A percentile compares a stretch with the other conserved stretches of the same genome.
Conservation (phyloP, 2,797 vertebrate genomes). For the Sardinella longiceps region DNA sequence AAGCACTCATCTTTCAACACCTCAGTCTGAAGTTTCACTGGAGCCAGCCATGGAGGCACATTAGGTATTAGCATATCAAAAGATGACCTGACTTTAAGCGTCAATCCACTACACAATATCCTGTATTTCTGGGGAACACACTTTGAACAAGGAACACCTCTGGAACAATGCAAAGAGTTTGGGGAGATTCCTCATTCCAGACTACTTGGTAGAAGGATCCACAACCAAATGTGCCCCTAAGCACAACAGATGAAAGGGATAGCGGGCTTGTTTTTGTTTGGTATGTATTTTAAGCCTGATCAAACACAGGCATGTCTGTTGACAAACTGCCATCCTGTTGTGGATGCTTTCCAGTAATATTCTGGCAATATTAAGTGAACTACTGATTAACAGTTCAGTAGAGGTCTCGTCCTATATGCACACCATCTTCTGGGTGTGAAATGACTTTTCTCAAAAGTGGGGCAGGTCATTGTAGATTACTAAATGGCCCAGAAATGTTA, state of each 20-base stretch:
- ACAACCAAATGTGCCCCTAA: constrained; percentile 22
- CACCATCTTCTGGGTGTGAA: neutral
- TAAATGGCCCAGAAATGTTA: neutral
- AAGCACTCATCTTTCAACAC: constrained; percentile 1
- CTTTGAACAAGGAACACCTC: constrained; percentile 25
- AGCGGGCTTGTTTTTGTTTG: neutral
- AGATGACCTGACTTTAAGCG: neutral
- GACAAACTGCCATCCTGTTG: neutral
- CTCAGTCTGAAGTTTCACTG: constrained; percentile 12
- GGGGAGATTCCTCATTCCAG: constrained; percentile 34
- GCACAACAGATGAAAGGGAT: constrained; percentile 47
- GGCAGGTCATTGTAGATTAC: neutral
- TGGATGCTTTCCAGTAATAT: neutral
- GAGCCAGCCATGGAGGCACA: constrained; percentile 34
- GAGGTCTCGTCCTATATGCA: no score
- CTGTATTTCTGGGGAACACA: constrained; percentile 37
- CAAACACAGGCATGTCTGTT: neutral
- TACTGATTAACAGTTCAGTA: neutral
- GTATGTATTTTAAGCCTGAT: neutral
- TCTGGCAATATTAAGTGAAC: constrained; percentile 27
- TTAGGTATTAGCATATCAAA: constrained; percentile 36
- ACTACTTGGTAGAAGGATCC: constrained; percentile 33
- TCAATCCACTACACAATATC: neutral
- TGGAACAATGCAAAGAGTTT: constrained; percentile 33
- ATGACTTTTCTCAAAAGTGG: neutral